phyloP scores from a whole-genome alignment of 2,888 invertebrate species.

The Hirudinaria manillensis region DNA sequence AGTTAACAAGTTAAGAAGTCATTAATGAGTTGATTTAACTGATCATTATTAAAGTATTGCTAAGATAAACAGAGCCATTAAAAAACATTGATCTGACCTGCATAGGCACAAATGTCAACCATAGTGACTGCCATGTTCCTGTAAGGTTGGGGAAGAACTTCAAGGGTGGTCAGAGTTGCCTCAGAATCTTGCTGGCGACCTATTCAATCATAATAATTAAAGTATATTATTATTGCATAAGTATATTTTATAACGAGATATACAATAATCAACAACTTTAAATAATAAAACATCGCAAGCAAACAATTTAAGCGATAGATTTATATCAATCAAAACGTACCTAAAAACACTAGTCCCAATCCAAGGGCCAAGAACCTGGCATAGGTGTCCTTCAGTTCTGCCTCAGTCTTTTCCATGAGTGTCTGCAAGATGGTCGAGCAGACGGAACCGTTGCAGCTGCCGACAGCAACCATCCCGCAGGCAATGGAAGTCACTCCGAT shows the following conservation, averaged over 20 bases:
- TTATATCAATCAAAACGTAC: constrained; percentile 55
- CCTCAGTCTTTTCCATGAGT: constrained; percentile 64
- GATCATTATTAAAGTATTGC: neutral
- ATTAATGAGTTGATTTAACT: neutral
- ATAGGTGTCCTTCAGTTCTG: constrained; percentile 70
- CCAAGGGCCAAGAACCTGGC: constrained; percentile 83
- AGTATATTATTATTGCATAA: no score
- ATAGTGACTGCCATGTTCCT: constrained; percentile 90
- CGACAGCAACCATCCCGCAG: constrained; percentile 86
- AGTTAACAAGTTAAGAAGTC: neutral
- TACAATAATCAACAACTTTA: no score
- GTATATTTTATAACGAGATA: no score
- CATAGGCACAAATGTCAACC: constrained; percentile 96
- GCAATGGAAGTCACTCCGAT: constrained; percentile 83
- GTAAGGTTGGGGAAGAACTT: constrained; percentile 87
- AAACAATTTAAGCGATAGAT: no score
- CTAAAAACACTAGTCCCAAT: constrained; percentile 84
- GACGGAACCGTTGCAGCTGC: constrained; percentile 81
- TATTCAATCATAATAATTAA: no score
- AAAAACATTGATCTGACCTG: constrained; percentile 60
- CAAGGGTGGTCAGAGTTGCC: constrained; percentile 81
- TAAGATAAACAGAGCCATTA: neutral
- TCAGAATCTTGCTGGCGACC: constrained; percentile 87
- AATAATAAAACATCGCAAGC: no score
- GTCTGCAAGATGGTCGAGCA: constrained; percentile 63